phyloP scores from a whole-genome alignment of 2,888 invertebrate genomes.

The Omphaloscelis lunosa region DNA sequence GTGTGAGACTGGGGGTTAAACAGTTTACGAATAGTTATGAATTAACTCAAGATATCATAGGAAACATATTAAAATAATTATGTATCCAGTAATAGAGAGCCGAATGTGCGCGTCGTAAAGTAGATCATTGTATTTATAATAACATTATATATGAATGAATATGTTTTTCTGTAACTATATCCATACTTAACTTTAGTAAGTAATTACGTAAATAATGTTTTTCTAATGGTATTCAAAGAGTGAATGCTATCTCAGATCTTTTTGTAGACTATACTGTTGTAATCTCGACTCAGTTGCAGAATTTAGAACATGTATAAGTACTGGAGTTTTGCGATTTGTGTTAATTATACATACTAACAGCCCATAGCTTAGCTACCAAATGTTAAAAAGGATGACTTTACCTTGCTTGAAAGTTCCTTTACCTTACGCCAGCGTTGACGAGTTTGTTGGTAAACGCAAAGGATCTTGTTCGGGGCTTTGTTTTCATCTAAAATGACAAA shows the following conservation, averaged over 20 bases:
- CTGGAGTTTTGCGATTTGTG: background rate
- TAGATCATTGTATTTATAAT: constrained; percentile 2
- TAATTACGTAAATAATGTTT: background rate
- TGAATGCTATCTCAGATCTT: constrained; percentile 24
- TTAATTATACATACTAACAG: background rate
- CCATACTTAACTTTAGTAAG: constrained; percentile 2
- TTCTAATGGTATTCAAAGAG: constrained; percentile 4
- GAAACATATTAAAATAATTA: constrained; percentile 3
- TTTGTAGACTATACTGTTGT: constrained; percentile 20
- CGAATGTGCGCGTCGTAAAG: background rate
- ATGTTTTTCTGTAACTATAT: constrained; percentile 4
- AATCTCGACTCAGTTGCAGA: constrained; percentile 38
- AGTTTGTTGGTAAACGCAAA: background rate
- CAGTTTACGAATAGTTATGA: background rate
- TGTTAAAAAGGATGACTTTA: no score
- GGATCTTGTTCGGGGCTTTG: background rate
- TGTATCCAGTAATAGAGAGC: background rate
- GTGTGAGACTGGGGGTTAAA: background rate
- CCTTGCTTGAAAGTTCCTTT: background rate
- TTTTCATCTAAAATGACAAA: background rate
- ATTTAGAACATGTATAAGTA: background rate
- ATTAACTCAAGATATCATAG: background rate
- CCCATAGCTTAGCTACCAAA: background rate
- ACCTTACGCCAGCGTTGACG: background rate
- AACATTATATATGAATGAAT: constrained; percentile 4